A percentile compares a stretch with the other conserved stretches of the same genome.
phyloP scores from a whole-genome alignment of 2,797 vertebrate genomes.

The Chaunax sp. region DNA sequence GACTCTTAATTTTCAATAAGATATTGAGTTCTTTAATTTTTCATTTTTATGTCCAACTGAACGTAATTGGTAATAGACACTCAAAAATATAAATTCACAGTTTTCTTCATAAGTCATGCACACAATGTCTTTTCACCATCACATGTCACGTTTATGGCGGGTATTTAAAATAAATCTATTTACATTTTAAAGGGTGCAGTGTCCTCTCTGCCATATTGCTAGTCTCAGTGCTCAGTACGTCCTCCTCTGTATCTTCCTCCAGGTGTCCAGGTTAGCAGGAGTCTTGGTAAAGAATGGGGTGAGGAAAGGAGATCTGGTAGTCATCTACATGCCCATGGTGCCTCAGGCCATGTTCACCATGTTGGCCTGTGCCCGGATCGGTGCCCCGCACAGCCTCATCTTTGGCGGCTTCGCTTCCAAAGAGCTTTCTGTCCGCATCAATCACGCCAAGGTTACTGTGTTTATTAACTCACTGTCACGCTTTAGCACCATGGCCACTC shows the following conservation, averaged over 20 bases:
- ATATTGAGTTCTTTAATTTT: no score
- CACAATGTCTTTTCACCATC: background rate
- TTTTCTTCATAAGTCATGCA: background rate
- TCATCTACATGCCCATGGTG: conserved; percentile 99
- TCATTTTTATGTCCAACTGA: no score
- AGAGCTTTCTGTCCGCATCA: conserved; percentile 92
- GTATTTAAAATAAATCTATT: background rate
- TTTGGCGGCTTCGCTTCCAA: conserved; percentile 97
- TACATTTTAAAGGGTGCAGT: background rate
- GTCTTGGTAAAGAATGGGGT: conserved; percentile 91
- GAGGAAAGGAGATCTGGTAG: conserved; percentile 90
- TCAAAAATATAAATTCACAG: background rate
- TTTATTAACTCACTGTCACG: background rate
- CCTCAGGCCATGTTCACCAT: conserved; percentile 95
- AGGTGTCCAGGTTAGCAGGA: conserved; percentile 90
- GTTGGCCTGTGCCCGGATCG: conserved; percentile 95
- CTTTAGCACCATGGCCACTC: background rate
- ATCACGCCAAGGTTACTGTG: conserved; percentile 91
- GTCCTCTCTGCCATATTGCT: background rate
- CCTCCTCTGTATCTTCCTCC: conserved; percentile 1
- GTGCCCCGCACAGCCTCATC: conserved; percentile 96
- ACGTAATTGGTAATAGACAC: no score
- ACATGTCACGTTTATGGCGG: background rate
- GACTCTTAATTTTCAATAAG: background rate
- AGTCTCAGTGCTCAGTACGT: background rate